phyloP scores from a whole-genome alignment of 2,113 vertebrate species.

The Heterocephalus glaber region DNA sequence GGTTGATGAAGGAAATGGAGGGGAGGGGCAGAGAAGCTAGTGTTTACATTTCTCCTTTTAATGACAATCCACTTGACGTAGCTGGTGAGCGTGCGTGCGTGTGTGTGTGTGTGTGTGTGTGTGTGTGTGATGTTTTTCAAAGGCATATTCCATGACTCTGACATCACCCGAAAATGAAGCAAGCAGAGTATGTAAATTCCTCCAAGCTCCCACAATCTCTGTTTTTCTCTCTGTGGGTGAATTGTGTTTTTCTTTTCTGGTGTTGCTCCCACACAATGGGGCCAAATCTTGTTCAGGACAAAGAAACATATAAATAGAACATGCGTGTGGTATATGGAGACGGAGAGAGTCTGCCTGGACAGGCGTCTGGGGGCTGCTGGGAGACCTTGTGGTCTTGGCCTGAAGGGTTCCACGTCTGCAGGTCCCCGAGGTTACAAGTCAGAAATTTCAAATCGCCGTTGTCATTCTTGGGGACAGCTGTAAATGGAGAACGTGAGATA shows the following conservation, averaged over 20 bases:
- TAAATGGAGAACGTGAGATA: neutral
- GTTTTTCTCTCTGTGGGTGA: conserved; percentile 87
- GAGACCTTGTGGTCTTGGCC: neutral
- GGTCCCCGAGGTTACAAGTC: conserved; percentile 43
- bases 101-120: neutral
- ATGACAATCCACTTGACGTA: conserved; percentile 81
- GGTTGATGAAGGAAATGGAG: conserved; percentile 62
- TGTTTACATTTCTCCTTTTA: conserved; percentile 87
- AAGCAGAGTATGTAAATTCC: conserved; percentile 84
- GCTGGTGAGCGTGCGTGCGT: conserved; percentile 73
- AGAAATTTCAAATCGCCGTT: neutral
- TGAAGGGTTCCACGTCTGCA: neutral
- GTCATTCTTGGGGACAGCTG: neutral
- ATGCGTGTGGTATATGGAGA: conserved; percentile 79
- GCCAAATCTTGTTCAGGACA: conserved; percentile 90
- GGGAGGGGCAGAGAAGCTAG: conserved; percentile 27
- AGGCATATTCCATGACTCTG: conserved; percentile 85
- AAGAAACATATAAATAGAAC: conserved; percentile 88
- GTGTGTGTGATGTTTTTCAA: conserved; percentile 56
- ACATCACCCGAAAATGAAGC: conserved; percentile 87
- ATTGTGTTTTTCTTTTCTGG: conserved; percentile 87
- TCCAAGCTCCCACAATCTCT: conserved; percentile 87
- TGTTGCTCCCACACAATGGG: conserved; percentile 92
- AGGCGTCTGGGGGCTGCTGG: conserved; percentile 36
- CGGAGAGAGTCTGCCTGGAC: conserved; percentile 59